Conservation (phyloP, 2,888 invertebrate genomes). For the Prosopocoilus inquinatus region DNA sequence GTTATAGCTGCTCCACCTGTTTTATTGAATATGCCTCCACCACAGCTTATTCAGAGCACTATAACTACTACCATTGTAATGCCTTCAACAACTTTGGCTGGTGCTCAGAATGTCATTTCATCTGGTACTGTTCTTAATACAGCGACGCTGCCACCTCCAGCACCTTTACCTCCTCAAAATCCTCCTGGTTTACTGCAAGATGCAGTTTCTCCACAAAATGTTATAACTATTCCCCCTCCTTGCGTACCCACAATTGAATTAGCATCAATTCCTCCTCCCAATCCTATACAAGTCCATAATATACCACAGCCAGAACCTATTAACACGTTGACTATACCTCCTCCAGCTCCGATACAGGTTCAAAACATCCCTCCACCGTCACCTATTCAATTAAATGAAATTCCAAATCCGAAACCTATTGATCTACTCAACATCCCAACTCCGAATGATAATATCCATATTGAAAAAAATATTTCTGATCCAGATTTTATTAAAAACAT, state of each 20-base stretch:
- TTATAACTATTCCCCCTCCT: conserved; percentile 40
- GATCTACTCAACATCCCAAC: conserved; percentile 59
- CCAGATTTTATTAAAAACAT: conserved; percentile 49
- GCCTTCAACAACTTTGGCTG: conserved; percentile 18
- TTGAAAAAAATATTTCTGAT: conserved; percentile 39
- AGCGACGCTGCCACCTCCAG: conserved; percentile 42
- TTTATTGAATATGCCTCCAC: conserved; percentile 46
- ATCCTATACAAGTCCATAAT: conserved; percentile 49
- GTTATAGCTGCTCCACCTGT: conserved; percentile 44
- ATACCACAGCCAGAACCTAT: conserved; percentile 57
- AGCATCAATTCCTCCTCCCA: conserved; percentile 49
- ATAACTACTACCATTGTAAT: conserved; percentile 21
- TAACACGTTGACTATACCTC: conserved; percentile 52
- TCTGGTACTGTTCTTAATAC: conserved; percentile 40
- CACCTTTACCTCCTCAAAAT: conserved; percentile 20
- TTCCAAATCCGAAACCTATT: conserved; percentile 61
- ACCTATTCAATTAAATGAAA: conserved; percentile 59
- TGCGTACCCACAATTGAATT: conserved; percentile 46
- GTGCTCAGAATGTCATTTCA: conserved; percentile 27
- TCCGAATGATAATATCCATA: conserved; percentile 40
- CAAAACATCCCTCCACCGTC: conserved; percentile 63
- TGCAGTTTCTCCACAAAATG: conserved; percentile 18
- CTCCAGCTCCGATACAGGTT: conserved; percentile 52
- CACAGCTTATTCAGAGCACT: conserved; percentile 36
- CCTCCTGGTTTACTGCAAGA: conserved; percentile 16